These are phyloP conservation scores for Netelia fuscicornis DNA, from an alignment of 2,888 invertebrate species.

Conservation along the genomic window DNA sequence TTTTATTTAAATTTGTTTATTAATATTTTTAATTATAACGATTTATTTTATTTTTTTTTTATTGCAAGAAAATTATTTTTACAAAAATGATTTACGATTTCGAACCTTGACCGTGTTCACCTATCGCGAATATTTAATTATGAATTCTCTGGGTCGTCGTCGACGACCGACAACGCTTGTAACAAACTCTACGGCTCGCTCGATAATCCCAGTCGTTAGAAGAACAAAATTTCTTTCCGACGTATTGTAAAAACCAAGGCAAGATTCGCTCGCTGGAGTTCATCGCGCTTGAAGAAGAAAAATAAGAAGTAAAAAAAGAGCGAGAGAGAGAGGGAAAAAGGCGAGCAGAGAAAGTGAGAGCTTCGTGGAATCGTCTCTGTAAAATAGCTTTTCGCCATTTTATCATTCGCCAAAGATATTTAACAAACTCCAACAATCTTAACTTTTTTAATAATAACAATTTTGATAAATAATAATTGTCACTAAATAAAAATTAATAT, in stretches of 20 bases:
- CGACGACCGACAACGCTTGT: neutral
- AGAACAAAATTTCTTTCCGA: neutral
- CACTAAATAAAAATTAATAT: too few relatives aligned
- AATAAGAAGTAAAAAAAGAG: too few relatives aligned
- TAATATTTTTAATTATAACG: neutral
- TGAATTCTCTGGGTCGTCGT: slow-evolving; percentile 24
- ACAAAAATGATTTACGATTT: neutral
- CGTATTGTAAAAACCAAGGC: neutral
- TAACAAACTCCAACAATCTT: too few relatives aligned
- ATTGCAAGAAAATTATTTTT: too few relatives aligned
- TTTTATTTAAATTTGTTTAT: neutral
- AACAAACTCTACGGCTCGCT: slow-evolving; percentile 2
- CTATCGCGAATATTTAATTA: slow-evolving; percentile 24
- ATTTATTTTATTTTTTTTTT: neutral
- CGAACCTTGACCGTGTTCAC: slow-evolving; percentile 17
- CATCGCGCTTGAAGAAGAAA: neutral
- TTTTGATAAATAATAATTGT: too few relatives aligned
- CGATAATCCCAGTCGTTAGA: neutral
- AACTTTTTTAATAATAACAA: too few relatives aligned
- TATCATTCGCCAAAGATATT: too few relatives aligned
- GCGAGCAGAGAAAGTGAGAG: slow-evolving; percentile 42
- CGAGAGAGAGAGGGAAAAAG: neutral
- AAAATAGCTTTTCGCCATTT: too few relatives aligned
- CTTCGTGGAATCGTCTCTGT: slow-evolving; percentile 18
- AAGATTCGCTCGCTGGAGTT: neutral